Percentiles rank a stretch among this genome's conserved stretches.
These are phyloP conservation scores for Apistogramma diplotaenia DNA, from an alignment of 2,113 vertebrate species.

Conservation along the genomic window DNA sequence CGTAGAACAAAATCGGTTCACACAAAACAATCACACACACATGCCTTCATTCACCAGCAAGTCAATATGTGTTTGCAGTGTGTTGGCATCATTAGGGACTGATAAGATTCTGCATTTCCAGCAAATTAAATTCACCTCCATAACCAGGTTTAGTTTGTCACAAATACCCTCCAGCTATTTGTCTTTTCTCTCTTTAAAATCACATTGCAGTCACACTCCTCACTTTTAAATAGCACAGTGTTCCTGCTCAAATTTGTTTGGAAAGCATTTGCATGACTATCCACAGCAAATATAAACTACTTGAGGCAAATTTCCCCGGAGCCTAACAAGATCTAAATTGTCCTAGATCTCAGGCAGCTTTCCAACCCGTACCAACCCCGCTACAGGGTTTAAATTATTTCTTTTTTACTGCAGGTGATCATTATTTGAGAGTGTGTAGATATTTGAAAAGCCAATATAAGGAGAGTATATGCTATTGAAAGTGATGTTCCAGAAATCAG, in stretches of 20 bases:
- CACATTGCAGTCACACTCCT: neutral
- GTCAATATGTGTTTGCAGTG: slow-evolving; percentile 36
- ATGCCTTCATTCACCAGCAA: neutral
- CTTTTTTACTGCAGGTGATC: neutral
- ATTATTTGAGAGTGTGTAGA: neutral
- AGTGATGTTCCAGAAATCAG: neutral
- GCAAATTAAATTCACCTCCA: slow-evolving; percentile 31
- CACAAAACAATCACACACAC: neutral
- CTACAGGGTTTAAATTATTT: neutral
- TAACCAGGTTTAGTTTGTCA: slow-evolving; percentile 17
- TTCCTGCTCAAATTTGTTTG: neutral
- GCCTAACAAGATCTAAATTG: neutral
- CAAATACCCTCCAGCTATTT: slow-evolving; percentile 24
- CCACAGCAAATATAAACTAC: neutral
- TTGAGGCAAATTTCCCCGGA: neutral
- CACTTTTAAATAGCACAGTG: neutral
- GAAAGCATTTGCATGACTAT: neutral
- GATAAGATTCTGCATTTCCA: slow-evolving; percentile 18
- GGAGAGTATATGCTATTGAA: neutral
- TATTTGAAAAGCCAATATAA: neutral
- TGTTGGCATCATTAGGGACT: slow-evolving; percentile 44
- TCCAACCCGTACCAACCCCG: neutral
- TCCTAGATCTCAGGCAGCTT: neutral
- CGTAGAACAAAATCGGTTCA: neutral
- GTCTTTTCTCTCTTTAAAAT: neutral